A percentile compares a stretch with the other conserved stretches of the same genome.
These are phyloP conservation scores for Lasiurus cinereus DNA, from an alignment of 2,113 vertebrate species.

Conservation along the genomic window DNA sequence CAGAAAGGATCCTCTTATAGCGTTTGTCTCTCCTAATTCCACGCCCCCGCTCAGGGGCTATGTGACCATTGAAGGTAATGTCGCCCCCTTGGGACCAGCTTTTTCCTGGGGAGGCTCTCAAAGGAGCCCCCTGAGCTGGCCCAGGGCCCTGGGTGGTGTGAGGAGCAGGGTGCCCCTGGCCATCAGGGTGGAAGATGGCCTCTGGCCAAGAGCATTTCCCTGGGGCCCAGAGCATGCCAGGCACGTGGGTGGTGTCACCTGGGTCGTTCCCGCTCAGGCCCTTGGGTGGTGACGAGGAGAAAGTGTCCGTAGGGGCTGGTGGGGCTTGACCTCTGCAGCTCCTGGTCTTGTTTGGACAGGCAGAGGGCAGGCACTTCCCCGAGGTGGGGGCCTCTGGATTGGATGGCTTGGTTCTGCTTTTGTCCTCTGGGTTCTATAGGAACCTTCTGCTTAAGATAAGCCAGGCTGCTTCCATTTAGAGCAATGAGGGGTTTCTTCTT, in stretches of 20 bases:
- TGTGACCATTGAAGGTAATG: background rate
- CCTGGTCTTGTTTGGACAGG: no score
- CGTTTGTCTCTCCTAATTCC: background rate
- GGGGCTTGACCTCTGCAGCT: background rate
- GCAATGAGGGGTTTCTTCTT: background rate
- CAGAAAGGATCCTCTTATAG: background rate
- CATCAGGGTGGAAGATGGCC: background rate
- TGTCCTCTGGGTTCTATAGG: no score
- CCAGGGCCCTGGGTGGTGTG: accelerated
- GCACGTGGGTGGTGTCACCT: accelerated
- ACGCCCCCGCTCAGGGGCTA: background rate
- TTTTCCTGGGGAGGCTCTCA: background rate
- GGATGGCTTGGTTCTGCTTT: background rate
- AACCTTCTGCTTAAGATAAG: background rate
- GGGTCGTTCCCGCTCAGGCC: background rate
- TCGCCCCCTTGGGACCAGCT: background rate
- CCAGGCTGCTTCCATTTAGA: background rate
- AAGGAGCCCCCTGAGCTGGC: background rate
- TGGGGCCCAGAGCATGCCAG: accelerated
- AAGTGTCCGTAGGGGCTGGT: accelerated
- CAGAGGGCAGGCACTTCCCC: background rate
- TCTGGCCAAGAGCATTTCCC: background rate
- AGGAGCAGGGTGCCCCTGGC: background rate
- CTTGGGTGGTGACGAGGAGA: background rate
- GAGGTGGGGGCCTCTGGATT: accelerated